Conservation (phyloP, 2,797 vertebrate species). For the Chrysocyon brachyurus region DNA sequence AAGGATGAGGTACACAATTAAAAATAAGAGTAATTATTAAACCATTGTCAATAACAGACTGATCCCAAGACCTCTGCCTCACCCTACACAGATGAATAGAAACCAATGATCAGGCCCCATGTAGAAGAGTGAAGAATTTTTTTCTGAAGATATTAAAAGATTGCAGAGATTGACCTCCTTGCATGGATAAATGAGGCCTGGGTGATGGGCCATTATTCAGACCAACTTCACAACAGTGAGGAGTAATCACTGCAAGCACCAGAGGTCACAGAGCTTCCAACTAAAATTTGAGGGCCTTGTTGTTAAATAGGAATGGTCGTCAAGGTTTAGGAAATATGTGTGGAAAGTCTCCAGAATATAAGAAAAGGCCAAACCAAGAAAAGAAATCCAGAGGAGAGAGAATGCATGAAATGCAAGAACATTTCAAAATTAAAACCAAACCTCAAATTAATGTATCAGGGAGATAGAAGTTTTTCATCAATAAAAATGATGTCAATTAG, state of each 20-base stretch:
- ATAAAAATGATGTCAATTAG: slow-evolving; percentile 20
- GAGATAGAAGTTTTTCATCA: neutral
- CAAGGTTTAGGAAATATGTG: neutral
- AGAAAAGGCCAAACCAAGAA: neutral
- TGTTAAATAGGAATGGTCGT: neutral
- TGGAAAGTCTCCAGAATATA: neutral
- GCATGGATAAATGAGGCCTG: neutral
- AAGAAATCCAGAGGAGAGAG: neutral
- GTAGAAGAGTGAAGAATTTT: neutral
- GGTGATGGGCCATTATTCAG: neutral
- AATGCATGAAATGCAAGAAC: neutral
- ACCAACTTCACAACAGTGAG: neutral
- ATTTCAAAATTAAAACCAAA: slow-evolving; percentile 54
- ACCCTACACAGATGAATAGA: neutral
- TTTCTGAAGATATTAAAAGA: neutral
- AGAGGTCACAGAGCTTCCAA: neutral
- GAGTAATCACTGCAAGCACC: neutral
- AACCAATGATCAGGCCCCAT: neutral
- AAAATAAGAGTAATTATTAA: neutral
- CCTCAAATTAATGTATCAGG: neutral
- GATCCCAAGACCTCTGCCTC: neutral
- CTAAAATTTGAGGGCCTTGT: neutral
- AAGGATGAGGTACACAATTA: neutral
- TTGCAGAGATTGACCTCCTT: neutral
- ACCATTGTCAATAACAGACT: neutral